Evolutionary conservation across 2,113 vertebrate genomes (phyloP), one percentile per base, ranked within the genome.

Genomic region (Nycticryphes semicollaris): DNA sequence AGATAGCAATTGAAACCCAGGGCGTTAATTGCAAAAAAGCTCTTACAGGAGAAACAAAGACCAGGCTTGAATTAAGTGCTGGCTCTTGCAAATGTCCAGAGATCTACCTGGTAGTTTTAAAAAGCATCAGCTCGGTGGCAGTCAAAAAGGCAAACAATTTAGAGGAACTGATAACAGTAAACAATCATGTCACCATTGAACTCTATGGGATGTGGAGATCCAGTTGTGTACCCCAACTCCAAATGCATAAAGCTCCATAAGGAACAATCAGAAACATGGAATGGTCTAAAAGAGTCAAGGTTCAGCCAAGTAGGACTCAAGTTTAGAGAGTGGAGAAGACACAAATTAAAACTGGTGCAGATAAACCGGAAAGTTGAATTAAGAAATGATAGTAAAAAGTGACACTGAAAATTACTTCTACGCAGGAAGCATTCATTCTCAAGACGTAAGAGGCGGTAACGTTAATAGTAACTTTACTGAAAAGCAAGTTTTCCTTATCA

Each of bases 221-320:
- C 39, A 72, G 45, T 27, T 56, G 8, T 4, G 62, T 10, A 6
- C 10, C 14, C 19, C 25, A 14, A 1, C 25, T 62, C 45, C 2
- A 0, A 67, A 19, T 0, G 0, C 0, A 0, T 17, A 6, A 8
- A 6, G 11, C 31, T 62, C 45, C 37, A 4, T 3, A 18, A 39
- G 23, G 30, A 14, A 24, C 21, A 53, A 14, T 0, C 6, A 14
- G 25, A 48, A 69, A 24, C 14, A 7, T 0, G 15, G 31, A 76
- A 74, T 0, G 12, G 45, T 6, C 53, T 9, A 7, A 33, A 22
- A n/a, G 3, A 69, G 63, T 9, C 0, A 0, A 45, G 10, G 19
- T 7, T 31, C 50, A 41, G 3, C 33, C 13, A 15, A 67, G 75
- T 11, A 50, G 31, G 7, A 21, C 41, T 45, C 4, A 0, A 20